These are phyloP conservation scores for Rhombomys opimus DNA, from an alignment of 2,113 vertebrate genomes.

Conservation along the genomic window DNA sequence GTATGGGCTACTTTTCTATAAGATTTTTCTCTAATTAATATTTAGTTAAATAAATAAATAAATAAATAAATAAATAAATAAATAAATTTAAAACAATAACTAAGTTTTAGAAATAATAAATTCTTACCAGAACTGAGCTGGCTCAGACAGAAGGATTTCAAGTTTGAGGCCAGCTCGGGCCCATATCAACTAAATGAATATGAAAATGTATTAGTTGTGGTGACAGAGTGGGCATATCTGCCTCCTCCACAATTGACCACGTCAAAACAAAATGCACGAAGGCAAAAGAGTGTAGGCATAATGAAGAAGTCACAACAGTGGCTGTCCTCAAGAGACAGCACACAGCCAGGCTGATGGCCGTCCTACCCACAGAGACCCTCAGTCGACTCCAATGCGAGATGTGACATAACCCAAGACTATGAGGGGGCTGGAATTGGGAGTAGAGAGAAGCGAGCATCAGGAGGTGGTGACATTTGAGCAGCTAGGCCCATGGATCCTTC, in stretches of 20 bases:
- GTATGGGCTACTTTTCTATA: background rate
- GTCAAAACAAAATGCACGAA: background rate
- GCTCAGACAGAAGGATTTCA: background rate
- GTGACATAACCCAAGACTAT: background rate
- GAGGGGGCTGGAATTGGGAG: background rate
- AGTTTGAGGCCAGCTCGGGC: background rate
- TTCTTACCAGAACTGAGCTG: background rate
- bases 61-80: background rate
- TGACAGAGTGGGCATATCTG: background rate
- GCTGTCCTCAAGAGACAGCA: background rate
- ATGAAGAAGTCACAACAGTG: background rate
- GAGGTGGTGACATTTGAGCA: background rate
- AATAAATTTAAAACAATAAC: background rate
- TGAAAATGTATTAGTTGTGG: background rate
- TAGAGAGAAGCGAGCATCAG: background rate
- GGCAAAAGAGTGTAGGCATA: background rate
- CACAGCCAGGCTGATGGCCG: background rate
- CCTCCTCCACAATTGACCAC: background rate
- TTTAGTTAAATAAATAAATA: background rate
- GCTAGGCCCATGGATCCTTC: background rate
- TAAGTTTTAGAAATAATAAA: constrained; percentile 9
- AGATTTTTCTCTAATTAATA: background rate
- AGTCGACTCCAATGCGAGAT: background rate
- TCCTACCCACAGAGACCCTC: background rate
- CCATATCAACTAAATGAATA: background rate